Conservation (phyloP, 1,140 invertebrate genomes). For the Glossosoma conforme region DNA sequence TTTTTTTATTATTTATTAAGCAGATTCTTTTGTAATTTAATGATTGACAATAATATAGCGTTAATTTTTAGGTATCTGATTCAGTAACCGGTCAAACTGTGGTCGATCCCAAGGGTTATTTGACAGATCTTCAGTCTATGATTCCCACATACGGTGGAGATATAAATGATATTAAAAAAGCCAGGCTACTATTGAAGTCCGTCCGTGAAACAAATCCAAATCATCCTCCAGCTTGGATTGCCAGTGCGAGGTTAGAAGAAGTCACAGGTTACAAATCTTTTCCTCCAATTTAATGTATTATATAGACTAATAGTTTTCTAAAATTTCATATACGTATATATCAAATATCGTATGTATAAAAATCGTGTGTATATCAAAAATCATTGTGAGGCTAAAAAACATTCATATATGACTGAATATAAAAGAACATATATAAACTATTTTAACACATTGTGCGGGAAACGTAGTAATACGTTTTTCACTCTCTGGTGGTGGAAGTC, state of each 20-base stretch:
- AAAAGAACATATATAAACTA: too few species aligned
- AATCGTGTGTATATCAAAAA: too few species aligned
- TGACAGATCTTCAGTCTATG: constrained; percentile 98
- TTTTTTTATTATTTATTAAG: constrained; percentile 4
- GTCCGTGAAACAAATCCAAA: constrained; percentile 98
- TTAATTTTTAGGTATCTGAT: constrained; percentile 76
- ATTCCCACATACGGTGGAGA: constrained; percentile 97
- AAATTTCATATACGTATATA: too few species aligned
- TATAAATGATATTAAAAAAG: constrained; percentile 99
- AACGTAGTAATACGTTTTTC: too few species aligned
- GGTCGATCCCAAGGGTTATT: constrained; percentile 98
- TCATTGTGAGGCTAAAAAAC: too few species aligned
- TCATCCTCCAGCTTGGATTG: constrained; percentile 99
- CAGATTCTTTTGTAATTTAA: constrained; percentile 3
- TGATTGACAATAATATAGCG: not conserved
- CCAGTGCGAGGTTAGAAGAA: constrained; percentile 97
- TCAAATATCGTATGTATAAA: too few species aligned
- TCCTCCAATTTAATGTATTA: not conserved
- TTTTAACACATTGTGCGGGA: too few species aligned
- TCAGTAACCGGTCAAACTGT: constrained; percentile 99
- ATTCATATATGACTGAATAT: constrained; percentile 5
- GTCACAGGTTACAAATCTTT: constrained; percentile 81
- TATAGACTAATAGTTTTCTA: too few species aligned
- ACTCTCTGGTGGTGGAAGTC: too few species aligned
- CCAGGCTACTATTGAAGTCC: constrained; percentile 91